phyloP scores from a whole-genome alignment of 2,797 vertebrate genomes.

The Adelosebastes latens region DNA sequence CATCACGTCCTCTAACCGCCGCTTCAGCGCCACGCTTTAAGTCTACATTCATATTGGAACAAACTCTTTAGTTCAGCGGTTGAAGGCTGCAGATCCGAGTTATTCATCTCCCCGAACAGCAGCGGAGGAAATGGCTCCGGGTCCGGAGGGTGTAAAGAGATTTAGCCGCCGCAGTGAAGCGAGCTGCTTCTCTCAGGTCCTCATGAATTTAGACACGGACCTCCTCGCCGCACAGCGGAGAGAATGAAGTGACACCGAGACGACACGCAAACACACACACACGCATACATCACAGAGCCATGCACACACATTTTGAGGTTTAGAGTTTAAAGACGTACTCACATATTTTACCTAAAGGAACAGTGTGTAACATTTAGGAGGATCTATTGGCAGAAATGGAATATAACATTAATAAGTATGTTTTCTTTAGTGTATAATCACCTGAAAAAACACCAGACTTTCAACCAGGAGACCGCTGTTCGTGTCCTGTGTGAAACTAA shows the following conservation, averaged over 20 bases:
- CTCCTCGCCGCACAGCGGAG: not conserved
- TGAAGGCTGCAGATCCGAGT: constrained; percentile 5
- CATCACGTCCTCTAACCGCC: not conserved
- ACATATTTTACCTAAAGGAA: not conserved
- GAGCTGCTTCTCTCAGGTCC: constrained; percentile 17
- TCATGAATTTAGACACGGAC: constrained; percentile 17
- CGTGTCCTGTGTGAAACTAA: too few species aligned
- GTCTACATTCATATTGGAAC: constrained; percentile 2
- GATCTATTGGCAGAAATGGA: not conserved
- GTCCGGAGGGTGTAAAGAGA: constrained; percentile 11
- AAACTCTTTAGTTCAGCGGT: constrained; percentile 1
- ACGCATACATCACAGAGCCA: not conserved
- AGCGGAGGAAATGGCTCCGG: constrained; percentile 10
- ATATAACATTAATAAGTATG: not conserved
- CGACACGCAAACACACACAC: not conserved
- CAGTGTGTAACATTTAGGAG: not conserved
- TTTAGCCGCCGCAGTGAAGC: constrained; percentile 2
- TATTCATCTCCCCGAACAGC: constrained; percentile 18
- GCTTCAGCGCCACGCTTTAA: not conserved
- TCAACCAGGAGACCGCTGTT: too few species aligned
- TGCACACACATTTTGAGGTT: too few species aligned
- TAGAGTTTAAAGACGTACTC: not conserved
- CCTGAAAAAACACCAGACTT: not conserved
- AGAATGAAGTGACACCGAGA: constrained; percentile 8
- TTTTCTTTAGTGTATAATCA: not conserved